Evolutionary conservation across 2,888 invertebrate genomes (phyloP), one percentile per base, ranked within the genome.

Genomic region (Cephus pygmeus): DNA sequence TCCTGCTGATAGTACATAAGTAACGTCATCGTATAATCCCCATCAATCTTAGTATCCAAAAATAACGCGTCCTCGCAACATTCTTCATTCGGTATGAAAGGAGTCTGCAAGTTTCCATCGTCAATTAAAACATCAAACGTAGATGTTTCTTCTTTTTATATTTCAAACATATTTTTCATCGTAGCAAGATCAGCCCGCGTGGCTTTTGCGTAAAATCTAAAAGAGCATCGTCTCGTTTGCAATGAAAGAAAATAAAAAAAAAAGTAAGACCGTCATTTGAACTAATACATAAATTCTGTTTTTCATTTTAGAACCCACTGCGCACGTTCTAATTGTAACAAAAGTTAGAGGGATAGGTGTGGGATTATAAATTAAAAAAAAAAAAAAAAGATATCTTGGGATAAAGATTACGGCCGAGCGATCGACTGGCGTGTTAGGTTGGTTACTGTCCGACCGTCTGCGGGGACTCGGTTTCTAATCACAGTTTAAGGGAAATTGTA

Each of bases 401-500:
- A 31, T 71, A 71, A 56, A 71, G 31, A 71, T 71, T 71, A 33
- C 33, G 56, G 71, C 71, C 71, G 71, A 71, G 71, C 31, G 71
- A 71, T 71, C 33, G 71, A 71, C 33, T 34, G 71, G 71, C 71
- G 33, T 33, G 12, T 71, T 34, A 34, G 11, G 9, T 56, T 71
- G 74, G 74, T 74, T 74, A 74, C 74, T 74, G 74, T 74, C 74
- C 74, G 74, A 74, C 74, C 36, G 6, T 34, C 34, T n/a, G 23
- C 74, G 74, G 34, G 35, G 34, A 35, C 74, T 23, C 12, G 31
- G 71, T 78, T 71, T 76, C 81, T 85, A 85, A 82, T 83, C 83
- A 82, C 81, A 81, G 81, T 81, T 80, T 76, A 82, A 77, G 81
- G 81, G 75, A 77, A 81, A 80, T 81, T 79, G 79, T 81, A 81